Base-by-base conservation (phyloP, 2,888 invertebrate species). In the Tipula helvola region DNA sequence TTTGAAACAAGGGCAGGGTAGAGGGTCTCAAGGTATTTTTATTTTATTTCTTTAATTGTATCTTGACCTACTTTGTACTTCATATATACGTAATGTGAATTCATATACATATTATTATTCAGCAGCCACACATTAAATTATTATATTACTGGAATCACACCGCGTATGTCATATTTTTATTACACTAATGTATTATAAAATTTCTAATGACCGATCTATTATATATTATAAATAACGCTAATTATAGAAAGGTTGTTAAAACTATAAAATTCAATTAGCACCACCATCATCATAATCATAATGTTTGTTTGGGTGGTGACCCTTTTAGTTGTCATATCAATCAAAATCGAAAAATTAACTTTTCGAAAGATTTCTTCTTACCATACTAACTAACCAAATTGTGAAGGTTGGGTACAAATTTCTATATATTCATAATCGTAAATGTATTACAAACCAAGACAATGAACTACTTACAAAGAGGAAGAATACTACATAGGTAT, bases 61-160 rank as follows among this genome's bases (percentile, higher is more conserved):
- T 71, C 71, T 71, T 71, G 71, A 71, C 71, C 71, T 71, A 71
- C 71, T 71, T 71, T 71, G 71, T 71, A 71, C 71, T 71, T 71
- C 28, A 28, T 71, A 57, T 71, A 28, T 2, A 71, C 71, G 71
- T 71, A 28, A 12, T 28, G 71, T 71, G 18, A 28, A 71, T 71
- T 10, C 10, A 71, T 71, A 7, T n/a, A n/a, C n/a, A n/a, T 7
- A 39, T 39, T 39, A 7, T 7, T 39, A 39, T 28, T 28, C 28
- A 28, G 8, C 71, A 28, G 28, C 28, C 28, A 13, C 12, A 71
- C 28, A 71, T 71, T 28, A 71, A 71, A 57, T 71, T 10, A 28
- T 71, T 28, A 71, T 28, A 71, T 71, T 71, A 28, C 71, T 71
- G 28, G 18, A 71, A 71, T 71, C 28, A 28, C 28, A 28, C 71